Evolutionary conservation across 2,888 invertebrate genomes (phyloP).

Genomic region (Euclidia mi): DNA sequence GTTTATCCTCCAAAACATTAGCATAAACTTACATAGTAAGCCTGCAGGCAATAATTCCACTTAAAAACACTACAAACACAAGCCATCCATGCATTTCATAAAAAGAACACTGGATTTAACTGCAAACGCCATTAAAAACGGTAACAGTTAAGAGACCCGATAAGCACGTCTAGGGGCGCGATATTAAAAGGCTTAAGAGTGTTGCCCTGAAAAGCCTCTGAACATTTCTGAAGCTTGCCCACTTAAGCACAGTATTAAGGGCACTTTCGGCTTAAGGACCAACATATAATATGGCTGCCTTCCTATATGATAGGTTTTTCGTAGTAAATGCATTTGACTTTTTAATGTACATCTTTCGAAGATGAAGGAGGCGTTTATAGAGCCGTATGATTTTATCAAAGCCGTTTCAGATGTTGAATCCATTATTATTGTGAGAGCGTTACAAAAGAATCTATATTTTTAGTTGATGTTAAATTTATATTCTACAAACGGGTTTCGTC

Average conservation of each 20-base stretch:
- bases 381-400: no score
- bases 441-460: no score
- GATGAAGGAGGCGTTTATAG: no score
- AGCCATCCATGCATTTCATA: constrained; percentile 10
- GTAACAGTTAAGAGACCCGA: constrained; percentile 72
- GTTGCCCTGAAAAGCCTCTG: constrained; percentile 87
- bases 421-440: no score
- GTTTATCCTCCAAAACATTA: no score
- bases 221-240: constrained; percentile 86
- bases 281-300: constrained; percentile 83
- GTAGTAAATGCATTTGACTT: constrained; percentile 39
- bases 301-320: constrained; percentile 66
- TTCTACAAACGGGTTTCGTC: no score
- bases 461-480: no score
- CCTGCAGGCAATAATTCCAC: neutral
- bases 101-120: constrained; percentile 53
- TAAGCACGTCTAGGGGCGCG: constrained; percentile 79
- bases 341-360: constrained; percentile 9
- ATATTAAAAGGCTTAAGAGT: constrained; percentile 89
- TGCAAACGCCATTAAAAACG: constrained; percentile 78
- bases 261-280: constrained; percentile 83
- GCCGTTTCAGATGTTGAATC: no score
- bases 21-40: no score
- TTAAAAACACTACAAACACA: neutral
- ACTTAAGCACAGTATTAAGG: constrained; percentile 89